Evolutionary conservation across 2,888 invertebrate species (phyloP), one percentile per base, ranked within the genome.

Genomic region (Drosophila prostipennis): DNA sequence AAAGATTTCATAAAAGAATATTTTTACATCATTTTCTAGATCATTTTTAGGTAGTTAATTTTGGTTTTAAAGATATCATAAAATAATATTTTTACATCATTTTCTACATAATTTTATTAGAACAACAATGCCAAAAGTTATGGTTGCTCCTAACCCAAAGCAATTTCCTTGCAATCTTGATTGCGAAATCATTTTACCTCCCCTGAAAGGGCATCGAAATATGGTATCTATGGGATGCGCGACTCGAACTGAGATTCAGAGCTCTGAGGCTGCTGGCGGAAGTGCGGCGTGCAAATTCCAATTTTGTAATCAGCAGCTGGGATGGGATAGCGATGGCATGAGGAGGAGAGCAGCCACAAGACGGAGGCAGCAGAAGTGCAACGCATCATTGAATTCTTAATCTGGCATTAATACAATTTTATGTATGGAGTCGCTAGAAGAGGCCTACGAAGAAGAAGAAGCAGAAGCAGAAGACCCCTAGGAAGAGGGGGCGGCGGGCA

Each of bases 401-500:
- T 89, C 89, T 85, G 83, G 89, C 80, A 87, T 89, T 89, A 89
- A 88, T 89, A 84, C 80, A 89, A 88, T 89, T 89, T 86, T 59
- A 77, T 79, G 79, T 81, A 56, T 72, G 74, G 52, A 72, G 61
- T 55, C 56, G 57, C 49, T 23, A 53, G 45, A 53, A 23, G 42
- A 42, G 42, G 16, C 43, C n/a, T 11, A 43, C 14, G 39, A 7
- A 7, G 29, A 29, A 29, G 29, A 29, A 7, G 26, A 26, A 26
- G 26, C 39, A 36, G 32, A 26, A 36, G 32, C 26, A 23, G 23
- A 14, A 36, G 49, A 40, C 13, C 26, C 29, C 48, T 29, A 7
- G 5, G 29, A 42, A 10, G 52, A 11, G 34, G 46, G 14, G 61
- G 55, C 29, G 79, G 16, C 10, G 14, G 29, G 7, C 29, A 14